Evolutionary conservation across 2,888 invertebrate genomes (phyloP).

Genomic region (Agrochola litura): DNA sequence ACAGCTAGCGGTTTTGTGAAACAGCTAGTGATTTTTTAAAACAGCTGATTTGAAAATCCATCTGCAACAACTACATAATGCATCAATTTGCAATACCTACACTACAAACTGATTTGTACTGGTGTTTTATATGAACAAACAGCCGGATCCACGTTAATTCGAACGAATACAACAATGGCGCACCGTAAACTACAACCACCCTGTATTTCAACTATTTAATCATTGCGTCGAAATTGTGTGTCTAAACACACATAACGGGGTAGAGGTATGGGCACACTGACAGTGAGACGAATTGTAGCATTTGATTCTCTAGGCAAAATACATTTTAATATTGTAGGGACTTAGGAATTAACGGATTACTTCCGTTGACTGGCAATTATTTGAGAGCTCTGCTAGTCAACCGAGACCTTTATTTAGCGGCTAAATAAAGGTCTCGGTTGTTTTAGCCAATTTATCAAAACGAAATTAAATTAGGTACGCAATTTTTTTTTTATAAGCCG

Average conservation of each 20-base stretch:
- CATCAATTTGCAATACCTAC: neutral
- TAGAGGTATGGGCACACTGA: constrained; percentile 47
- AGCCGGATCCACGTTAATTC: constrained; percentile 22
- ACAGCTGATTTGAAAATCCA: no score
- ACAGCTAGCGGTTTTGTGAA: no score
- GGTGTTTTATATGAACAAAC: constrained; percentile 20
- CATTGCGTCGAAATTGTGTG: constrained; percentile 69
- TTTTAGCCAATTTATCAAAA: no score
- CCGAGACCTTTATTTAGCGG: neutral
- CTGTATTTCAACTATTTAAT: constrained; percentile 77
- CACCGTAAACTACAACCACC: constrained; percentile 64
- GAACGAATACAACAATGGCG: constrained; percentile 64
- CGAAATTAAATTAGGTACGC: no score
- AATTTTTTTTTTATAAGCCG: neutral
- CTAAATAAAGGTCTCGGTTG: no score
- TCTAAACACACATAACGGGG: constrained; percentile 67
- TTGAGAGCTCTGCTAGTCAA: neutral
- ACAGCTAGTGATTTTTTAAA: no score
- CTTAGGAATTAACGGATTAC: neutral
- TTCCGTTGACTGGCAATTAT: neutral
- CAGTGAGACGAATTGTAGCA: neutral
- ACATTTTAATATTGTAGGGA: neutral
- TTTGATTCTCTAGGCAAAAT: neutral
- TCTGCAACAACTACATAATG: neutral
- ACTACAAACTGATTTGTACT: neutral